Percentiles rank a stretch among this genome's conserved stretches.
Conservation (phyloP, 2,113 vertebrate genomes). For the Argyrosomus japonicus region DNA sequence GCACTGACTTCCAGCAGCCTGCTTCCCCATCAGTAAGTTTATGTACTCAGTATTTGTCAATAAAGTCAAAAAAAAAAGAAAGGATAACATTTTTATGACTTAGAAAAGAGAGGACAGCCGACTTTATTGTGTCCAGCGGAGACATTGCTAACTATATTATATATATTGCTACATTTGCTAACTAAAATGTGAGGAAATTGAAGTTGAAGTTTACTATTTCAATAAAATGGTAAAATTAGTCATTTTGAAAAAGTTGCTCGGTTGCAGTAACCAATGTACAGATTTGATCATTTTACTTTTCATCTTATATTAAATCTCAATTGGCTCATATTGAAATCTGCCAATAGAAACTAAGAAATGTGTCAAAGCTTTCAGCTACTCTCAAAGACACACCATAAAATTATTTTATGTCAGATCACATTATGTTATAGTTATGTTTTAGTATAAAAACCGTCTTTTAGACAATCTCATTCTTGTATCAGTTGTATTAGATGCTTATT, state of each 20-base stretch:
- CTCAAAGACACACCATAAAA: neutral
- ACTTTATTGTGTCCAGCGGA: neutral
- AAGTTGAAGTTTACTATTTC: neutral
- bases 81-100: neutral
- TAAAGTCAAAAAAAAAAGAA: neutral
- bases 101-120: neutral
- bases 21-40: constrained; percentile 91
- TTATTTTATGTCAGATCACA: too few species aligned
- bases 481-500: neutral
- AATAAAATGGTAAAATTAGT: neutral
- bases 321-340: neutral
- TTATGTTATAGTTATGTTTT: neutral
- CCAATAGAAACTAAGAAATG: neutral
- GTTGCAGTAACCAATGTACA: neutral
- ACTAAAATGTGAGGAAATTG: too few species aligned
- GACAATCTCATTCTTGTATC: neutral
- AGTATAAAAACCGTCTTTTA: neutral
- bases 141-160: neutral
- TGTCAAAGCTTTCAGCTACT: neutral
- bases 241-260: neutral
- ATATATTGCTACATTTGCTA: too few species aligned
- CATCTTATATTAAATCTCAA: neutral
- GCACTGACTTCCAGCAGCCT: constrained; percentile 95
- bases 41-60: neutral
- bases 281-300: neutral